phyloP scores from a whole-genome alignment of 2,797 vertebrate genomes.

The Poecilia picta region DNA sequence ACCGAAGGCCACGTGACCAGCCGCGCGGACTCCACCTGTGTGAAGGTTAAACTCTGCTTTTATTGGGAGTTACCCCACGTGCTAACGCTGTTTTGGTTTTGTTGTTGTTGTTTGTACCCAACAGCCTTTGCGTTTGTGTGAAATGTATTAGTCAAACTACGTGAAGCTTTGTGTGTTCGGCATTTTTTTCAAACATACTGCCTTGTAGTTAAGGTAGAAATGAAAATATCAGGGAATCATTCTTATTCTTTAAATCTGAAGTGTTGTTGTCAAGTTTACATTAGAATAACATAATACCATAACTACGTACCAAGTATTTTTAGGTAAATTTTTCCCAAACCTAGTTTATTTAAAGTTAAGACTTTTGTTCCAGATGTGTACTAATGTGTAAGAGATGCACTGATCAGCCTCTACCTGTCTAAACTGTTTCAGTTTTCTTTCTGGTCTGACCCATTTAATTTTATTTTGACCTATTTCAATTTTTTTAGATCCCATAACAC shows the following conservation, averaged over 20 bases:
- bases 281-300: neutral
- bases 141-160: neutral
- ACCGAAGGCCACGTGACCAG: conserved; percentile 70
- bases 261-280: neutral
- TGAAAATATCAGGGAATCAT: neutral
- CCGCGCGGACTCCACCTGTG: conserved; percentile 50
- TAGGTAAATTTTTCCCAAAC: neutral
- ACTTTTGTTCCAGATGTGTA: neutral
- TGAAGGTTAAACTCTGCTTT: neutral
- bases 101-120: neutral
- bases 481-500: neutral
- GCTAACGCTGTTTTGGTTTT: neutral
- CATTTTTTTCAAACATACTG: neutral
- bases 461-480: neutral
- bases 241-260: neutral
- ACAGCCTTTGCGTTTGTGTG: neutral
- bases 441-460: neutral
- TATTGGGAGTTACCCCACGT: neutral
- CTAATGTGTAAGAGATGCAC: neutral
- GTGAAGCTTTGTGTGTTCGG: neutral
- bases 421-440: neutral
- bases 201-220: neutral
- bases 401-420: neutral
- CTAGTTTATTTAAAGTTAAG: neutral
- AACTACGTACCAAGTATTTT: neutral